Percentiles rank a stretch among this genome's conserved stretches.
Conservation (phyloP, 2,888 invertebrate genomes). For the Ophion costatus region DNA sequence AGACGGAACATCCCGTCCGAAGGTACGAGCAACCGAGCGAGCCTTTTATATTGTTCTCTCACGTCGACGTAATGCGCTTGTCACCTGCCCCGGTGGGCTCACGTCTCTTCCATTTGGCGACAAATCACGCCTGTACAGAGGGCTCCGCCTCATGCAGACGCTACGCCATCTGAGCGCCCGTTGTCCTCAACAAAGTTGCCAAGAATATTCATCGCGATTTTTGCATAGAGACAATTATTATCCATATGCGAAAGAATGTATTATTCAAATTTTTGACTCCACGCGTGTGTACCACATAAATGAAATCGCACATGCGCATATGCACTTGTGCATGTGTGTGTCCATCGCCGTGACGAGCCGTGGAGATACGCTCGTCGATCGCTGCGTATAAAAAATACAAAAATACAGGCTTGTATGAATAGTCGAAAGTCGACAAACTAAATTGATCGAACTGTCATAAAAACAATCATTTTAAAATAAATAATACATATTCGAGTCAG, state of each 20-base stretch:
- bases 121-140: conserved; percentile 4
- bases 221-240: conserved; percentile 55
- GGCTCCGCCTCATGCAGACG: conserved; percentile 1
- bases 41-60: neutral
- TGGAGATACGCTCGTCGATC: too few relatives aligned
- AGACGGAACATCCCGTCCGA: conserved; percentile 8
- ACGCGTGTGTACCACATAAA: neutral
- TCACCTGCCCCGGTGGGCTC: conserved; percentile 34
- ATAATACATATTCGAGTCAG: too few relatives aligned
- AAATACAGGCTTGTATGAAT: neutral
- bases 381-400: neutral
- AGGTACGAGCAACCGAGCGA: conserved; percentile 3
- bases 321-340: neutral
- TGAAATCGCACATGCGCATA: neutral
- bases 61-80: conserved; percentile 9
- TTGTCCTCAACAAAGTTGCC: conserved; percentile 46
- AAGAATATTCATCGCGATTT: conserved; percentile 58
- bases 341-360: too few relatives aligned
- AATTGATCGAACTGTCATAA: conserved; percentile 23
- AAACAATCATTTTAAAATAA: too few relatives aligned
- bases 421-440: neutral
- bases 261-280: conserved; percentile 24
- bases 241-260: conserved; percentile 43
- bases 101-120: conserved; percentile 23
- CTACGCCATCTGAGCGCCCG: neutral